Evolutionary conservation across 2,888 invertebrate genomes (phyloP).

Genomic region (Rhaphigaster nebulosa): DNA sequence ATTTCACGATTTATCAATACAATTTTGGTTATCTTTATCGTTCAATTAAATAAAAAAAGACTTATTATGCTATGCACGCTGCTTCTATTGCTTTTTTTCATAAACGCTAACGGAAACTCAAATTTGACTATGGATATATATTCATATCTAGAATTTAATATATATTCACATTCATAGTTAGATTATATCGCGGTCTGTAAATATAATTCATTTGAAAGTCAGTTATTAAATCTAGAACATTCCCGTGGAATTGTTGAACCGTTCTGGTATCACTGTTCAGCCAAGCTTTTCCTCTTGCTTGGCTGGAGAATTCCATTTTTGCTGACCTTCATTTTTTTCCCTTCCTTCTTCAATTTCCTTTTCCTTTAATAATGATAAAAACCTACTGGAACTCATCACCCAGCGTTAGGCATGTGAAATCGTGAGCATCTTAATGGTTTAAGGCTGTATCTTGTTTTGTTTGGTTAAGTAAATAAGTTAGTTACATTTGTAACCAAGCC

Average conservation of each 20-base stretch:
- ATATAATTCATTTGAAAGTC: background rate
- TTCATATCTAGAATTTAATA: no score
- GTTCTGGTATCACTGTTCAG: background rate
- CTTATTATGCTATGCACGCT: no score
- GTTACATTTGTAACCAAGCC: no score
- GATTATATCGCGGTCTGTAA: background rate
- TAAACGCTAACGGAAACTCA: no score
- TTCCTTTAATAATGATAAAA: background rate
- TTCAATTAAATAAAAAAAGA: no score
- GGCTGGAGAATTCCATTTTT: background rate
- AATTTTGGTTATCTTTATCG: no score
- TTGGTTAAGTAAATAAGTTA: no score
- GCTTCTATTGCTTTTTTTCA: no score
- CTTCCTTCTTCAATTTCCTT: background rate
- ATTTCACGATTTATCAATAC: no score
- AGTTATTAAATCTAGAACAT: background rate
- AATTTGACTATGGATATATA: no score
- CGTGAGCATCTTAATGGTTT: background rate
- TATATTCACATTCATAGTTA: no score
- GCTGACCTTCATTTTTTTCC: background rate
- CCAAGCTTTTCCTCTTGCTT: background rate
- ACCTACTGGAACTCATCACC: background rate
- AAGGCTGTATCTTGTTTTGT: background rate
- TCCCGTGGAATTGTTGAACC: background rate
- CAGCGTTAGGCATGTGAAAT: background rate